Conservation (phyloP, 2,888 invertebrate species). For the Silvanus unidentatus region DNA sequence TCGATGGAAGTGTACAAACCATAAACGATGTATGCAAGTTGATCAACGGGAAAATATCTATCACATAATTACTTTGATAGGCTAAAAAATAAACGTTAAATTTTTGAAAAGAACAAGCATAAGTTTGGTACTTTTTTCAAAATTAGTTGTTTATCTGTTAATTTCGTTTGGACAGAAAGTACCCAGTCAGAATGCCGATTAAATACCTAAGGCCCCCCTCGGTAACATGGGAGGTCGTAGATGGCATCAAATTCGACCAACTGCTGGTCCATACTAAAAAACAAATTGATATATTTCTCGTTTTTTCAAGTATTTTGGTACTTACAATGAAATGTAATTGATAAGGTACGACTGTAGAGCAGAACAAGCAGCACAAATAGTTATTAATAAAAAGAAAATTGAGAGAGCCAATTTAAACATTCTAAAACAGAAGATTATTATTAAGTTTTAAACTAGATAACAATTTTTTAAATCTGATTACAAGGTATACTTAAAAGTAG, state of each 20-base stretch:
- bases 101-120: not conserved
- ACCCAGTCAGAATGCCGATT: constrained; percentile 48
- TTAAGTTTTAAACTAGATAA: too few species aligned
- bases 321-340: constrained; percentile 47
- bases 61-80: too few species aligned
- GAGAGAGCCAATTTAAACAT: not conserved
- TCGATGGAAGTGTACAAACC: constrained; percentile 25
- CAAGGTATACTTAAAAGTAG: constrained; percentile 28
- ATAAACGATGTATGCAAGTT: too few species aligned
- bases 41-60: too few species aligned
- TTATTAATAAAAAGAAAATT: constrained; percentile 32
- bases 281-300: constrained; percentile 2
- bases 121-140: constrained; percentile 28
- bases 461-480: constrained; percentile 21
- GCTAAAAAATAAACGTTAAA: constrained; percentile 3
- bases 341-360: constrained; percentile 42
- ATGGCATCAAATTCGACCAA: constrained; percentile 41
- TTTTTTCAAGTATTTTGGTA: constrained; percentile 8
- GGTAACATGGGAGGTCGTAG: constrained; percentile 50
- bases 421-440: too few species aligned
- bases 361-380: constrained; percentile 36
- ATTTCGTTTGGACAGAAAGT: constrained; percentile 42
- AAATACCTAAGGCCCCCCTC: constrained; percentile 50
- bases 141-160: constrained; percentile 31
- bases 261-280: constrained; percentile 44